A percentile compares a stretch with the other conserved stretches of the same genome.
Evolutionary conservation across 2,797 vertebrate species (phyloP).

Genomic region (Hybognathus amarus): DNA sequence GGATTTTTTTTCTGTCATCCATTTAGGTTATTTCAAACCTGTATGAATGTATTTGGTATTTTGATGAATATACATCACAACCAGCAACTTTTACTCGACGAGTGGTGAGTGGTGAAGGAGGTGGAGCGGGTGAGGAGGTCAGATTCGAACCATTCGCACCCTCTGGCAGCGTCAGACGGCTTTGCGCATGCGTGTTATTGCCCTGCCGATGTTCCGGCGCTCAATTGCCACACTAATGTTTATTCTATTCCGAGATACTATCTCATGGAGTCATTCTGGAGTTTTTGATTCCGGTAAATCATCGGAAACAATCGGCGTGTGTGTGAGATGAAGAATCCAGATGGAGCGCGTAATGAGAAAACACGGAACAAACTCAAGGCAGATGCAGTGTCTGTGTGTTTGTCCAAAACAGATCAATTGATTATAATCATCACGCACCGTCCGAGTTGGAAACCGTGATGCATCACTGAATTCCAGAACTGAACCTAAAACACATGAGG

Average conservation of each 20-base stretch:
- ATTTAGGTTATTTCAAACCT: background rate
- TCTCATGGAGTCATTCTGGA: background rate
- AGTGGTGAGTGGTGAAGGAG: background rate
- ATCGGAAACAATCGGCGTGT: slow-evolving; percentile 17
- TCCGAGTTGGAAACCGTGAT: background rate
- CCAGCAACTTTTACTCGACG: background rate
- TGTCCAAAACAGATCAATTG: slow-evolving; percentile 14
- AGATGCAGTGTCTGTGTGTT: slow-evolving; percentile 31
- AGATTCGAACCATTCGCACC: background rate
- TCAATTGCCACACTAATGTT: slow-evolving; percentile 12
- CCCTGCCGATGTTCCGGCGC: background rate
- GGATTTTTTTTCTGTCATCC: background rate
- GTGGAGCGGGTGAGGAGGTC: slow-evolving; percentile 1
- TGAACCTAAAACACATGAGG: slow-evolving; percentile 5
- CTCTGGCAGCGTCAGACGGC: background rate
- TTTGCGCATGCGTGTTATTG: background rate
- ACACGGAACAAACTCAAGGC: slow-evolving; percentile 40
- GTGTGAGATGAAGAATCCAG: slow-evolving; percentile 36
- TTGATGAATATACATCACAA: background rate
- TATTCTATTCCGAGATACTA: background rate
- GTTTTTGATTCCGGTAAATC: slow-evolving; percentile 33
- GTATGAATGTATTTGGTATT: background rate
- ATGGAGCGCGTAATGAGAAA: slow-evolving; percentile 44
- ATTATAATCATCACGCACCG: slow-evolving; percentile 21
- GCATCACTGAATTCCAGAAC: background rate